Evolutionary conservation across 1,140 invertebrate species (phyloP), one percentile per base, ranked within the genome.

Genomic region (Zaprionus nigranus): DNA sequence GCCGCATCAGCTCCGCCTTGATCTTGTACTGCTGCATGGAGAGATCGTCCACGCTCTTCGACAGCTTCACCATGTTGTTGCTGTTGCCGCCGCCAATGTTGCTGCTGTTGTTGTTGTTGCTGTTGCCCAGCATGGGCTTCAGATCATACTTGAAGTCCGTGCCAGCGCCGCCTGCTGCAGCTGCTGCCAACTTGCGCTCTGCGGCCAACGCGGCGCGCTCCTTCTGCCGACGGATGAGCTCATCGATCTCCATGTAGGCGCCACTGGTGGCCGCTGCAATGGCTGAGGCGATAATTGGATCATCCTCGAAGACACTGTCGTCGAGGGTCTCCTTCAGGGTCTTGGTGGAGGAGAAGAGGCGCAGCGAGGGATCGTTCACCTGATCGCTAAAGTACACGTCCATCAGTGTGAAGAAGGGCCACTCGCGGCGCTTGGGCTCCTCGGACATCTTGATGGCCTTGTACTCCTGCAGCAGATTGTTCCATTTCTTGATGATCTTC

Each of bases 401-500:
- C 92, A 93, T 93, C 49, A 93, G 69, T 28, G 88, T 93, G 75
- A 93, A 93, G 63, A 93, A 93, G 6, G 92, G 92, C 92, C 92
- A 93, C 57, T 93, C 92, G n/a, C 92, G 91, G 0, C 92, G 76
- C 81, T 93, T 93, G 2, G 92, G 92, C 79, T 93, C 92, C 75
- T 93, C 92, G 61, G 92, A 92, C 83, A 93, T 91, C 78, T 93
- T 93, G 62, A 93, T 93, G 17, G 92, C 92, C 80, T 93, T 93
- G 81, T 93, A 93, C 78, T 93, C 92, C 79, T 93, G 92, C 68
- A 93, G 77, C 56, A 93, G 78, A 82, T 93, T 93, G 77, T 93
- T 93, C 92, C 92, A 93, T 80, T 93, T 93, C 77, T 93, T 93
- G 68, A 93, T 93, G 65, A 93, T 93, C 78, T 93, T 93, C n/a